A percentile compares a stretch with the other conserved stretches of the same genome.
phyloP scores from a whole-genome alignment of 2,113 vertebrate genomes.

The Etheostoma spectabile region DNA sequence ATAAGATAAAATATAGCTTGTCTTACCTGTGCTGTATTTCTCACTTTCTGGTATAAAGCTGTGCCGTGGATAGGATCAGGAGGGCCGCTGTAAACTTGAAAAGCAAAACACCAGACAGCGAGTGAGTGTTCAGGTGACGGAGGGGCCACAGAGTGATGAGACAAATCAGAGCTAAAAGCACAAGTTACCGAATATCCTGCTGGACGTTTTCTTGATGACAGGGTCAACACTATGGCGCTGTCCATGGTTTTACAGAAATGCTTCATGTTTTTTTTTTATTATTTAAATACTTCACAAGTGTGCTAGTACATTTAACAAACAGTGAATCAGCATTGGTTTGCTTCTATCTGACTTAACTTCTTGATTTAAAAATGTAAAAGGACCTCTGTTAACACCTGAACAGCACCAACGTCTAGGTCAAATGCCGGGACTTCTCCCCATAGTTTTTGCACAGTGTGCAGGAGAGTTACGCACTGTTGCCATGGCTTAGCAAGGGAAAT shows the following conservation, averaged over 20 bases:
- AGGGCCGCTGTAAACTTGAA: conserved; percentile 89
- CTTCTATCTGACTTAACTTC: not conserved
- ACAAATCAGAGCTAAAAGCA: too few species aligned
- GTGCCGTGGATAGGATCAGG: conserved; percentile 93
- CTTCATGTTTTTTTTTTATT: too few species aligned
- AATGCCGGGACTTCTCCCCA: conserved; percentile 89
- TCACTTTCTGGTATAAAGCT: conserved; percentile 93
- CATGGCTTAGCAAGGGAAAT: not conserved
- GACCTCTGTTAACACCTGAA: not conserved
- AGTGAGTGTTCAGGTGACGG: not conserved
- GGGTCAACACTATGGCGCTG: conserved; percentile 76
- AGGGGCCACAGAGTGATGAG: not conserved
- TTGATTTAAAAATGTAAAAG: not conserved
- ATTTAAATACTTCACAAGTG: not conserved
- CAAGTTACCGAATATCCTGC: not conserved
- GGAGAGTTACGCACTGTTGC: conserved; percentile 82
- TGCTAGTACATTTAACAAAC: not conserved
- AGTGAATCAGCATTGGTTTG: not conserved
- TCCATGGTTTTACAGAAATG: not conserved
- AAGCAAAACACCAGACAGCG: not conserved
- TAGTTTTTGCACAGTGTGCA: conserved; percentile 85
- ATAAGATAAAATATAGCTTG: not conserved
- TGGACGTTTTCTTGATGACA: conserved; percentile 8
- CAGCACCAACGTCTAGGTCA: conserved; percentile 82
- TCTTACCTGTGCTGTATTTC: conserved; percentile 88